These are phyloP conservation scores for Lepidocolaptes lacrymiger DNA, from an alignment of 2,797 vertebrate species.

Conservation along the genomic window DNA sequence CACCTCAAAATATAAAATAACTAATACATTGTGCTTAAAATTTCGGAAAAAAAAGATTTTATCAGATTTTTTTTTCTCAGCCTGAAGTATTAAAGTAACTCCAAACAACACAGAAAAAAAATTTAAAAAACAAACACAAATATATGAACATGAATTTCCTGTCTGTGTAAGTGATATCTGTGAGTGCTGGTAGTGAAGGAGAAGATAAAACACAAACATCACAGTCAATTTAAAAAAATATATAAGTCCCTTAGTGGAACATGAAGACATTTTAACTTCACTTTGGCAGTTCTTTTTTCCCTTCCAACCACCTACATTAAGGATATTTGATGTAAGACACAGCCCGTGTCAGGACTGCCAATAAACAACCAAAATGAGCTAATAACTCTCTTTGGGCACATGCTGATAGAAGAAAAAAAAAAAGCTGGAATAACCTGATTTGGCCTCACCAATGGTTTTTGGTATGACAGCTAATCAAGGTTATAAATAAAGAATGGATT, in stretches of 20 bases:
- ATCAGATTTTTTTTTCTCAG: not conserved
- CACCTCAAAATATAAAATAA: not conserved
- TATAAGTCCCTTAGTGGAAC: not conserved
- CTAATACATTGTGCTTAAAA: not conserved
- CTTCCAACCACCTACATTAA: not conserved
- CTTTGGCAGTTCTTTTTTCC: not conserved
- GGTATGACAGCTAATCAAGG: conserved; percentile 30
- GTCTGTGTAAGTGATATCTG: not conserved
- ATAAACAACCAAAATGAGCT: conserved; percentile 60
- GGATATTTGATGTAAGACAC: conserved; percentile 35
- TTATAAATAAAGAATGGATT: conserved; percentile 10
- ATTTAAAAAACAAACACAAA: not conserved
- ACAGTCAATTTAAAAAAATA: not conserved
- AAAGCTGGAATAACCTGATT: conserved; percentile 30
- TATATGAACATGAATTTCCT: not conserved
- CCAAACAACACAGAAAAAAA: not conserved
- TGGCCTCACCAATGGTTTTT: conserved; percentile 35
- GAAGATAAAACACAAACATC: not conserved
- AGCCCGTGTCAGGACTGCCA: not conserved
- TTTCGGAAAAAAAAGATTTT: not conserved
- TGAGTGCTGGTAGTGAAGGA: not conserved
- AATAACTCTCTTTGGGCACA: conserved; percentile 65
- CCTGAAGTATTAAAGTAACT: not conserved
- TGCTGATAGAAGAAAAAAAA: conserved; percentile 31
- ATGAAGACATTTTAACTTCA: not conserved